Base-by-base conservation (phyloP, 2,797 vertebrate genomes). In the Spizella passerina region DNA sequence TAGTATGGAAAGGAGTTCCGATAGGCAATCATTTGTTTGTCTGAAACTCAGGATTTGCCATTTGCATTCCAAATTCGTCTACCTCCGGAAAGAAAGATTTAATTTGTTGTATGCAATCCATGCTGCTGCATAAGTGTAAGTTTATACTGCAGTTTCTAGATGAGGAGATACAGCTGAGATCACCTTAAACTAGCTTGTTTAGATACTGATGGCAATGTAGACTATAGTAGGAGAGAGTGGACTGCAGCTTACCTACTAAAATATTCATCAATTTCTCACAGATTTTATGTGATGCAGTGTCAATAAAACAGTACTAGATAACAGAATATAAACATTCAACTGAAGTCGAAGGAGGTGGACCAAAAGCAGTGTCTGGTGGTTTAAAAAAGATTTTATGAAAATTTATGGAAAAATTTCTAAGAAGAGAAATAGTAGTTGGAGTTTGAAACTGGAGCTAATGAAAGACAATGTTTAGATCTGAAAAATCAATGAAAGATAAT, bases 21-120 rank as follows among this genome's bases (percentile, higher is more conserved):
- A 95, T 95, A 94, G 88, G 57, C 78, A 92, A 68, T 85, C 39
- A 75, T 93, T 96, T 93, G 59, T 93, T 94, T 93, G 64, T 91
- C 72, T 92, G 86, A 96, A 93, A 92, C 82, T 81, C 57, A 69
- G 47, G 29, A 34, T 93, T 94, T 94, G 29, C 64, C 23, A 53
- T 90, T 91, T 96, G 82, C 86, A 87, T 96, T 90, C 79, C 86
- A 87, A 85, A 87, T 90, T 68, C 0, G 0, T 30, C 50, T 69
- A 71, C 68, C 57, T 80, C 53, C 3, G 6, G 22, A 86, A 89
- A 85, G 36, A 80, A 89, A 83, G 29, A 55, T 87, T 71, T 44
- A 29, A 55, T 56, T 82, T 87, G 24, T 71, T 53, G 17, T 34
- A n/a, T 20, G 19, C 38, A 82, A 68, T 87, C 68, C 22, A 56